Base-by-base conservation (phyloP, 2,113 vertebrate species). In the Axis porcinus region DNA sequence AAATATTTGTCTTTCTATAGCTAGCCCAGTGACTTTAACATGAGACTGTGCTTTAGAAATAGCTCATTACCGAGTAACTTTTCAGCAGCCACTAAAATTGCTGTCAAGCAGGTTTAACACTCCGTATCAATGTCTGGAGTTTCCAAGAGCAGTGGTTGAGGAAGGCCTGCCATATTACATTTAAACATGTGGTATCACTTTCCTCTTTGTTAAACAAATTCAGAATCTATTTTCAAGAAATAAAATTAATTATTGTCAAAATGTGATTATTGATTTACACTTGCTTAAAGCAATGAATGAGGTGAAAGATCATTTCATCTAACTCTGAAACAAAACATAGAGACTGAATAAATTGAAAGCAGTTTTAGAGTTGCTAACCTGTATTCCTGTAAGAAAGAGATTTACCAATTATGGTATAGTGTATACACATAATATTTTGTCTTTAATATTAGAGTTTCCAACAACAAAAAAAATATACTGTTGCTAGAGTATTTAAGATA, bases 121-220 rank as follows among this genome's bases (percentile, higher is more conserved):
- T 7, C 9, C 5, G 3, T 21, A 57, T 27, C 6, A 67, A 9
- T 5, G 2, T 55, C 11, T 64, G 6, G 3, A 25, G 2, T 21
- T 60, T 82, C 64, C n/a, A 2, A n/a, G 13, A 81, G 54, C 11
- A 17, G 1, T 6, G 45, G 13, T 40, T 55, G 4, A 67, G 3
- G 4, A 43, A 93, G 47, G 6, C 13, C 1, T 16, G 0, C 1
- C 4, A n/a, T 14, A 50, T 50, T 13, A 25, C 9, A 36, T 25
- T 25, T 58, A 58, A 89, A 86, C 3, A 13, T 1, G 3, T 14
- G 6, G 10, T 60, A 2, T 2, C 12, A 50, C 7, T 4, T 14
- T 36, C 27, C 4, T 89, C 12, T 40, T 5, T 28, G 70, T 10
- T 36, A 43, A 36, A 7, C 14, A 86, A 36, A 60, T 23, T 36